Percentiles rank a stretch among this genome's conserved stretches.
Evolutionary conservation across 1,140 invertebrate species (phyloP).

Genomic region (Hesperophylax magnus): DNA sequence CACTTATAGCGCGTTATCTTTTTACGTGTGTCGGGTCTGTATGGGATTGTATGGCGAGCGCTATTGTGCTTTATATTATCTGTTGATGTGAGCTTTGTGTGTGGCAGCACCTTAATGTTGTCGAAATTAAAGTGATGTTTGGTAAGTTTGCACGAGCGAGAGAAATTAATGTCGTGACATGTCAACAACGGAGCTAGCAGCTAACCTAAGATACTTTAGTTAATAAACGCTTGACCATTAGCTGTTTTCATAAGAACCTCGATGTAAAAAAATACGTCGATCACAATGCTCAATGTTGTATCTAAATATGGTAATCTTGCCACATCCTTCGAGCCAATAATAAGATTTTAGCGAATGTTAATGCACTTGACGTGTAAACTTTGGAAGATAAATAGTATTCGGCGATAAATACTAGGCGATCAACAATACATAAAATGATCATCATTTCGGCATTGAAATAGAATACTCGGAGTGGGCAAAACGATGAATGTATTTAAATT

Average conservation of each 20-base stretch:
- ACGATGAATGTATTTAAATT: conserved; percentile 7
- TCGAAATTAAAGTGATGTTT: neutral
- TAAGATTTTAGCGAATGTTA: conserved; percentile 31
- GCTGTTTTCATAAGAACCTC: conserved; percentile 21
- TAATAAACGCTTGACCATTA: conserved; percentile 37
- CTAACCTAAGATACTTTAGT: conserved; percentile 26
- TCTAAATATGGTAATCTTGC: conserved; percentile 52
- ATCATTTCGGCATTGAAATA: neutral
- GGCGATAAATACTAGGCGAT: neutral
- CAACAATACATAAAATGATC: neutral
- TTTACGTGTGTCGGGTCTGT: no score
- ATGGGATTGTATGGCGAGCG: no score
- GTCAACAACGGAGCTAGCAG: conserved; percentile 30
- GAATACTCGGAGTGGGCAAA: no score
- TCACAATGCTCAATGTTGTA: conserved; percentile 35
- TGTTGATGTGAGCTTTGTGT: no score
- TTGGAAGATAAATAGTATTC: conserved; percentile 14
- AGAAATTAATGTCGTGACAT: conserved; percentile 38
- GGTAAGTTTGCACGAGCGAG: neutral
- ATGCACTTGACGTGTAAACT: conserved; percentile 21
- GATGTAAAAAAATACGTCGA: conserved; percentile 31
- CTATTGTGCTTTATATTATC: no score
- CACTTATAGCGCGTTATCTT: no score
- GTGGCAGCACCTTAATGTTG: no score
- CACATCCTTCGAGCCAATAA: conserved; percentile 41